Evolutionary conservation across 2,113 vertebrate genomes (phyloP).

Genomic region (Ascaphus truei): DNA sequence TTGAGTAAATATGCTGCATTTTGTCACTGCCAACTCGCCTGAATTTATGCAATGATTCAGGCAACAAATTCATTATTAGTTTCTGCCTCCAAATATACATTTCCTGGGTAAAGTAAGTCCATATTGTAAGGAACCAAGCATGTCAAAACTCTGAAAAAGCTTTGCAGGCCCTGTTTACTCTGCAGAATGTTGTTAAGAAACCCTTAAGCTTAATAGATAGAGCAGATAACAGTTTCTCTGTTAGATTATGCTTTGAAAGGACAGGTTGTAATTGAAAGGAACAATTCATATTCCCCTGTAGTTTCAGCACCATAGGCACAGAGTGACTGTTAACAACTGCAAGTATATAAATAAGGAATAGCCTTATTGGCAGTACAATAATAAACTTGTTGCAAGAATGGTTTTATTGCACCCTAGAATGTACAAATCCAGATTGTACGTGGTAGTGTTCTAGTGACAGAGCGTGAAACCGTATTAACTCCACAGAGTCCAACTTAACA

Average conservation of each 20-base stretch:
- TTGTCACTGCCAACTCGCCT: neutral
- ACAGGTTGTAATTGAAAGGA: neutral
- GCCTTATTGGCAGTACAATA: neutral
- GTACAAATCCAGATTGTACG: neutral
- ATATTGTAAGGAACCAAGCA: neutral
- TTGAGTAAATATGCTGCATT: neutral
- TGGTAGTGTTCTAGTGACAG: neutral
- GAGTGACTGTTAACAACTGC: neutral
- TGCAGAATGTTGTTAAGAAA: neutral
- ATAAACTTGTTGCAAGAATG: constrained; percentile 30
- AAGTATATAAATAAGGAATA: neutral
- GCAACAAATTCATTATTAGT: neutral
- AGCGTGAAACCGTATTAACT: neutral
- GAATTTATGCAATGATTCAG: neutral
- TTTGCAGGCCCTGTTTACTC: constrained; percentile 9
- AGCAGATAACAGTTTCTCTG: neutral
- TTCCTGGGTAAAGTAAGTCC: neutral
- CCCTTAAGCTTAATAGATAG: neutral
- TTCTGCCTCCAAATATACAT: neutral
- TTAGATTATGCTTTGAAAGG: constrained; percentile 1
- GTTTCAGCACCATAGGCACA: neutral
- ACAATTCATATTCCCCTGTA: neutral
- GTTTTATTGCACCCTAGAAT: constrained; percentile 1
- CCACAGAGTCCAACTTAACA: constrained; percentile 7
- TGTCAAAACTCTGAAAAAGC: neutral